Conservation (phyloP, 2,113 vertebrate genomes). For the Gavialis gangeticus region DNA sequence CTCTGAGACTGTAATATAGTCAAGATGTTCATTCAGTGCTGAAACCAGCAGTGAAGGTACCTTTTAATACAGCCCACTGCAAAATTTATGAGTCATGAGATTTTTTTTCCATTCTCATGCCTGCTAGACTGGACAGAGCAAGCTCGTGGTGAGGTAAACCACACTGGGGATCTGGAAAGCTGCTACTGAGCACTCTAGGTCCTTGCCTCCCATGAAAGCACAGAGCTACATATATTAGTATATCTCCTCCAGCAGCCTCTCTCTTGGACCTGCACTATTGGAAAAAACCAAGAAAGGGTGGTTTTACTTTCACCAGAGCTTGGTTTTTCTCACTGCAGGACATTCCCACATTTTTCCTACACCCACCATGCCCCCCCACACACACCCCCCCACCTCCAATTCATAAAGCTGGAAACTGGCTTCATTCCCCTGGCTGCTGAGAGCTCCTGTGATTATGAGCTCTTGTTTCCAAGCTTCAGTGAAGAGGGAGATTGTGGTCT, state of each 20-base stretch:
- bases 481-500: slow-evolving; percentile 42
- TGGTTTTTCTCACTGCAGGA: slow-evolving; percentile 61
- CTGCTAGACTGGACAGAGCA: slow-evolving; percentile 42
- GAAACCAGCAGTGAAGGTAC: slow-evolving; percentile 19
- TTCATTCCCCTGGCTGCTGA: slow-evolving; percentile 41
- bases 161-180: slow-evolving; percentile 49
- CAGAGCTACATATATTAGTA: slow-evolving; percentile 54
- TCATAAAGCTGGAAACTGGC: slow-evolving; percentile 46
- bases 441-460: slow-evolving; percentile 25
- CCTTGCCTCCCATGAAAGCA: slow-evolving; percentile 47
- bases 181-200: slow-evolving; percentile 17
- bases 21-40: not conserved
- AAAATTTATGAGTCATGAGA: slow-evolving; percentile 57
- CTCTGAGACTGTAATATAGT: not conserved
- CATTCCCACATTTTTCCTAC: slow-evolving; percentile 35
- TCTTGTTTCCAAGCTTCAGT: slow-evolving; percentile 44
- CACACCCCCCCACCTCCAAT: slow-evolving; percentile 8
- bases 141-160: slow-evolving; percentile 70
- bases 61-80: slow-evolving; percentile 46
- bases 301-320: slow-evolving; percentile 61
- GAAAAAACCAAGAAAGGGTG: slow-evolving; percentile 54
- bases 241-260: slow-evolving; percentile 56
- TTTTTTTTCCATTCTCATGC: slow-evolving; percentile 55
- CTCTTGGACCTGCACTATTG: slow-evolving; percentile 34
- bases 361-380: not conserved